A percentile compares a stretch with the other conserved stretches of the same genome.
These are phyloP conservation scores for Amphiprion percula DNA, from an alignment of 2,113 vertebrate genomes.

Conservation along the genomic window DNA sequence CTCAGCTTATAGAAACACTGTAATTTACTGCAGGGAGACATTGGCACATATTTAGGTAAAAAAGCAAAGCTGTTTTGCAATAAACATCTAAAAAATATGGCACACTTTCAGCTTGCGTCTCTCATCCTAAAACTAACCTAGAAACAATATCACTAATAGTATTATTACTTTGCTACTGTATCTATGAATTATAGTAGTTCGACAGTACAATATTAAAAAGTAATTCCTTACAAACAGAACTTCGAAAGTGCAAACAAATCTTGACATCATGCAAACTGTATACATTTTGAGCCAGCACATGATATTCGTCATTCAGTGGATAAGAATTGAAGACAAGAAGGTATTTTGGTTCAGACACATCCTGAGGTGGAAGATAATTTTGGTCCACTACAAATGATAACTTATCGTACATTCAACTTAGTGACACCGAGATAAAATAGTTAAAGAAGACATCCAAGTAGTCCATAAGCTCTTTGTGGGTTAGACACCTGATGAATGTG, in stretches of 20 bases:
- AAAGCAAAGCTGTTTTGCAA: conserved; percentile 23
- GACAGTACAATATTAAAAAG: conserved; percentile 39
- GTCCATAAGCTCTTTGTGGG: conserved; percentile 46
- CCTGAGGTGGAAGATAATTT: conserved; percentile 72
- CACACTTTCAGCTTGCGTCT: conserved; percentile 3
- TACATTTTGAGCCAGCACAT: conserved; percentile 29
- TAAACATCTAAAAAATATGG: conserved; percentile 18
- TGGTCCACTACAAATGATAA: conserved; percentile 60
- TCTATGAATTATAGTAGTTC: conserved; percentile 30
- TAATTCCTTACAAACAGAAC: conserved; percentile 36
- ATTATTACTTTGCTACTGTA: conserved; percentile 48
- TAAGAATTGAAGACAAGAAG: conserved; percentile 21
- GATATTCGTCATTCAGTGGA: conserved; percentile 16
- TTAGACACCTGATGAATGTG: conserved; percentile 27
- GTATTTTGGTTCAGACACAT: conserved; percentile 65
- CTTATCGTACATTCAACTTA: conserved; percentile 53
- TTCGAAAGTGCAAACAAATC: conserved; percentile 45
- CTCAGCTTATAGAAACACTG: conserved; percentile 31
- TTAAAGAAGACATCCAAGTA: conserved; percentile 29
- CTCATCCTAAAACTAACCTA: conserved; percentile 12
- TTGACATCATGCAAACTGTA: conserved; percentile 72
- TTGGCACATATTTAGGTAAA: conserved; percentile 27
- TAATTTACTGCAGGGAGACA: conserved; percentile 18
- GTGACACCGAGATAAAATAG: conserved; percentile 43
- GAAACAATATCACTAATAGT: conserved; percentile 38